phyloP scores from a whole-genome alignment of 2,113 vertebrate species.

The Recurvirostra avosetta region DNA sequence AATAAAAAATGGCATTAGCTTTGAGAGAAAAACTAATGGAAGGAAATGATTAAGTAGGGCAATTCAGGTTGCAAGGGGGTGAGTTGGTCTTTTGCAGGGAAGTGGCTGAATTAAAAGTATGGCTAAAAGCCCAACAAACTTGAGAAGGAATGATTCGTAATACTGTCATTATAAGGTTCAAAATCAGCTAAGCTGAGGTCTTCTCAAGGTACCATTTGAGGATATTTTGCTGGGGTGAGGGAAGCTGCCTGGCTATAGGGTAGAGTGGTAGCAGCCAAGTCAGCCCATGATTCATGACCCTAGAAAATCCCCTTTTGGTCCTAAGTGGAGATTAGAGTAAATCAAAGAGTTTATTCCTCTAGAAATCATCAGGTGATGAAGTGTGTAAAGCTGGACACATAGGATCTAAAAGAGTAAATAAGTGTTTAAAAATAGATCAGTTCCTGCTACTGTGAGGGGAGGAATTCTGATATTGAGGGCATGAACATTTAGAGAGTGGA shows the following conservation, averaged over 20 bases:
- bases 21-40: background rate
- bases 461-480: background rate
- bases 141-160: background rate
- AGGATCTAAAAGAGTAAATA: background rate
- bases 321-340: background rate
- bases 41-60: background rate
- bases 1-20: background rate
- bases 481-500: background rate
- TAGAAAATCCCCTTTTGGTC: background rate
- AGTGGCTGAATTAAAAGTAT: background rate
- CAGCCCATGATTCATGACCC: background rate
- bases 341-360: conserved; percentile 5
- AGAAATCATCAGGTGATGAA: conserved; percentile 13
- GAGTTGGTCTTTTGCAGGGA: background rate
- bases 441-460: background rate
- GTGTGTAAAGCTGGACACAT: background rate
- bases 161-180: background rate
- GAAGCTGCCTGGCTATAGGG: background rate
- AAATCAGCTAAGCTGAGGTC: background rate
- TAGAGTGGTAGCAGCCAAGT: background rate
- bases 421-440: background rate
- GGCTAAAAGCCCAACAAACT: background rate
- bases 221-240: background rate
- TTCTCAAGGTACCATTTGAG: background rate
- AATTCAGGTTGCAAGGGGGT: background rate